Evolutionary conservation across 2,888 invertebrate genomes (phyloP), one percentile per base, ranked within the genome.

Genomic region (Lutraria lutraria): DNA sequence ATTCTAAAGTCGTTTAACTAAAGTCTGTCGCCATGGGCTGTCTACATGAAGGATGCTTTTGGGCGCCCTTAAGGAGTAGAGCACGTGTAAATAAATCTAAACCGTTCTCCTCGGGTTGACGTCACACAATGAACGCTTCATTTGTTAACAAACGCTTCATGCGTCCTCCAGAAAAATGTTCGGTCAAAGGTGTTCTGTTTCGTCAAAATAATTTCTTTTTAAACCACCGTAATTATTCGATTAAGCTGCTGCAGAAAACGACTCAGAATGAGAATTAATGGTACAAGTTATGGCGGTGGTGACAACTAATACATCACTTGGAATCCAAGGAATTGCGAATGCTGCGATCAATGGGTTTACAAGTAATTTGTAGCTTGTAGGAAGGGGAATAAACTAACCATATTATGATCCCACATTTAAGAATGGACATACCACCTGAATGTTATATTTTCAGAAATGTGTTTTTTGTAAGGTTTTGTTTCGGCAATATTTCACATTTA

Each of bases 131-230:
- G 43, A 43, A 43, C 43, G 43, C 8, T 2, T 43, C 43, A 43
- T 43, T 43, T 43, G 8, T 43, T 43, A 4, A 43, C n/a, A n/a
- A n/a, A n/a, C 2, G 43, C 8, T 43, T 43, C 43, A 43, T 43
- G 43, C 8, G 43, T 43, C 43, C 43, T 43, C 43, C 43, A 8
- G 43, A 43, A 43, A 43, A 43, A 43, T 8, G 43, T 43, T 43
- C 8, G 63, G 25, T n/a, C 63, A 68, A 68, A 25, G n/a, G 63
- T n/a, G n/a, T 68, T 68, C 43, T 43, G 63, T 25, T 25, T 31
- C 31, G 76, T 76, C 76, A 76, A 34, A 34, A 34, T 34, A 76
- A 76, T 76, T 76, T 76, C 76, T 76, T 76, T 31, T 76, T 34
- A 34, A 31, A 76, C 19, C 76, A 31, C n/a, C 2, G 31, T 76